A percentile compares a stretch with the other conserved stretches of the same genome.
phyloP scores from a whole-genome alignment of 1,140 invertebrate species.

The Sinonovacula constricta region DNA sequence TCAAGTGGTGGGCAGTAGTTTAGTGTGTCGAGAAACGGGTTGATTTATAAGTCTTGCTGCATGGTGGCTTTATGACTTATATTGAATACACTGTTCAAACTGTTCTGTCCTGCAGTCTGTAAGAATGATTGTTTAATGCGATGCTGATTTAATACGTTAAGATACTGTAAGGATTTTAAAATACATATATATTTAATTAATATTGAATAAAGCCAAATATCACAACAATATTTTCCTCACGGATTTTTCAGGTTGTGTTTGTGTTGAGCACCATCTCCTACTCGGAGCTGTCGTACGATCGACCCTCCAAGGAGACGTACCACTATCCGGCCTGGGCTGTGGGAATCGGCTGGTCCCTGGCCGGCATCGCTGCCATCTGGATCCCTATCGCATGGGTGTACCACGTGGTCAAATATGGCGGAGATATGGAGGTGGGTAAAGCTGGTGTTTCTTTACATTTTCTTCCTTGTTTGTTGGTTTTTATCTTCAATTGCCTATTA shows the following conservation, averaged over 20 bases:
- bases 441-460: not conserved
- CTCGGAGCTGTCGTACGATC: slow-evolving; percentile 73
- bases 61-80: too few species aligned
- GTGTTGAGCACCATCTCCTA: slow-evolving; percentile 85
- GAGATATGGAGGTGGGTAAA: slow-evolving; percentile 46
- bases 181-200: too few species aligned
- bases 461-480: not conserved
- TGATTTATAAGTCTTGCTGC: too few species aligned
- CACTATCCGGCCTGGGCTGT: slow-evolving; percentile 83
- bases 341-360: slow-evolving; percentile 82
- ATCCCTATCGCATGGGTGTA: slow-evolving; percentile 82
- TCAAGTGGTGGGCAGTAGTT: too few species aligned
- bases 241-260: slow-evolving; percentile 57
- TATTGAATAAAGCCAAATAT: too few species aligned
- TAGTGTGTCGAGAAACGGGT: too few species aligned
- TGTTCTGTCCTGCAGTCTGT: too few species aligned
- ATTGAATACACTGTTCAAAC: too few species aligned
- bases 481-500: not conserved
- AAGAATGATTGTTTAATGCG: too few species aligned
- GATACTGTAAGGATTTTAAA: too few species aligned
- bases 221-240: too few species aligned
- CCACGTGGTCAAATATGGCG: slow-evolving; percentile 69
- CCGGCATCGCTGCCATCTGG: slow-evolving; percentile 80
- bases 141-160: too few species aligned
- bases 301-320: slow-evolving; percentile 59